Conservation (phyloP, 2,113 vertebrate genomes). For the Malurus alboscapulatus region DNA sequence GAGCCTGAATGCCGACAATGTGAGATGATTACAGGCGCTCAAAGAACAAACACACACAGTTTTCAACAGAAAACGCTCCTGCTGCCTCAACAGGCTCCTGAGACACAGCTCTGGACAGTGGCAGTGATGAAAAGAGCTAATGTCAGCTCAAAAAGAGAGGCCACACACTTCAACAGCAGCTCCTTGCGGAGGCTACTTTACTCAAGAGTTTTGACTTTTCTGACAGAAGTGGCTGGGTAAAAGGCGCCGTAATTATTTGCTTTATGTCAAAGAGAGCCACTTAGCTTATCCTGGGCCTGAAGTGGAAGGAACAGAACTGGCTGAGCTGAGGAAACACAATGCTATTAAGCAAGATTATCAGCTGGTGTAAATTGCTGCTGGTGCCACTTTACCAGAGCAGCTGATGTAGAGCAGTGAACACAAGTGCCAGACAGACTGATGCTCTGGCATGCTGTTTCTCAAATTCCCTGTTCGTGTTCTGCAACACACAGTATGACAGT, state of each 20-base stretch:
- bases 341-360: not conserved
- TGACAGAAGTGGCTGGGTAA: not conserved
- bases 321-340: not conserved
- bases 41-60: not conserved
- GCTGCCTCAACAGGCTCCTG: not conserved
- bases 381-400: not conserved
- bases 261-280: not conserved
- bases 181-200: not conserved
- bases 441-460: not conserved
- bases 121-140: not conserved
- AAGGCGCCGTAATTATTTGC: not conserved
- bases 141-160: not conserved
- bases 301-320: not conserved
- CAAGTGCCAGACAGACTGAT: not conserved
- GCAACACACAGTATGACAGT: accelerated
- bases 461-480: not conserved
- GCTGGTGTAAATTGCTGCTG: not conserved
- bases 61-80: not conserved
- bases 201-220: not conserved
- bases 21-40: not conserved
- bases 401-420: not conserved
- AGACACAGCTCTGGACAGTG: not conserved
- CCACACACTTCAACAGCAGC: not conserved
- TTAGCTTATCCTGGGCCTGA: not conserved
- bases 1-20: not conserved